phyloP scores from a whole-genome alignment of 1,140 invertebrate species.

The Drosophila guanche region DNA sequence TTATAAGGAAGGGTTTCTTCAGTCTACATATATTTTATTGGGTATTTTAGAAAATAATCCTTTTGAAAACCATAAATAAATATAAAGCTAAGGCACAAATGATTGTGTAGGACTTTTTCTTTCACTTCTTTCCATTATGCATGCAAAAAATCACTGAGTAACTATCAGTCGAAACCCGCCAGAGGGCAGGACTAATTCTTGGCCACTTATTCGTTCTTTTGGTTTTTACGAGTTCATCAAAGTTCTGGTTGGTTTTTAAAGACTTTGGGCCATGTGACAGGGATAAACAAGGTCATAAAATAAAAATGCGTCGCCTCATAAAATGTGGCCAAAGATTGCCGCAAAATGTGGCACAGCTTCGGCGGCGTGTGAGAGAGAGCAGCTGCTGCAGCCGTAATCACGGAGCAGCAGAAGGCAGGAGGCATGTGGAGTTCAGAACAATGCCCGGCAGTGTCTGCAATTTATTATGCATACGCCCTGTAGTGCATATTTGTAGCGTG shows the following conservation, averaged over 20 bases:
- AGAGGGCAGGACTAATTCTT: constrained; percentile 24
- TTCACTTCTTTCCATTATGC: neutral
- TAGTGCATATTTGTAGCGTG: constrained; percentile 81
- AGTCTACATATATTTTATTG: no score
- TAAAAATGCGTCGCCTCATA: constrained; percentile 51
- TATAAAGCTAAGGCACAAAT: neutral
- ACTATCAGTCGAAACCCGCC: constrained; percentile 26
- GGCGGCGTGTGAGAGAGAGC: constrained; percentile 13
- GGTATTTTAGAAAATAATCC: no score
- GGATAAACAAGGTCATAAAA: constrained; percentile 79
- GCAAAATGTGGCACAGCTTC: constrained; percentile 53
- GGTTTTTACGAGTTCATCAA: constrained; percentile 76
- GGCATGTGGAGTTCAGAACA: constrained; percentile 15
- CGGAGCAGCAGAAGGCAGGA: neutral
- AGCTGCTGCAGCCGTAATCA: constrained; percentile 39
- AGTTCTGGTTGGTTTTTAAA: constrained; percentile 73
- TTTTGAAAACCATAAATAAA: no score
- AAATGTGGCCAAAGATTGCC: constrained; percentile 55
- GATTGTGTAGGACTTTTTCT: neutral
- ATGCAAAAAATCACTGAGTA: constrained; percentile 14
- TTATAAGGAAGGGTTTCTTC: no score
- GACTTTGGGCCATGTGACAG: constrained; percentile 66
- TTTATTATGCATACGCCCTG: constrained; percentile 78
- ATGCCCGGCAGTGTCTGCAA: constrained; percentile 49
- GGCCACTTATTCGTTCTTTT: constrained; percentile 37